Base-by-base conservation (phyloP, 2,888 invertebrate genomes). In the Biston stratarius region DNA sequence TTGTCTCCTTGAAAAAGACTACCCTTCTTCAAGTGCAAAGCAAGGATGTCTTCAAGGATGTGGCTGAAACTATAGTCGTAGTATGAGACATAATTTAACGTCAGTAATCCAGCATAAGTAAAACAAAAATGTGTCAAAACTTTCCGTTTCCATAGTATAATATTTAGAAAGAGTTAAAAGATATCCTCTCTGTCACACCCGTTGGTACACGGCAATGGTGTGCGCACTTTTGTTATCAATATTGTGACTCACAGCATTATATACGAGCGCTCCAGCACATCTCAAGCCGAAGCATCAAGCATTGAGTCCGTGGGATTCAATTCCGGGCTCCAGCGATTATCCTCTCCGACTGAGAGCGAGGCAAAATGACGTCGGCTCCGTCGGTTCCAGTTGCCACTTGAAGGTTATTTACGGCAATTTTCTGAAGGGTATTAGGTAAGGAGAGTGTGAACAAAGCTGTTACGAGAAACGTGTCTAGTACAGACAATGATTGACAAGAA, bases 351-450 rank as follows among this genome's bases (percentile, higher is more conserved):
- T 65, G 69, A 80, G 73, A 69, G 75, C 73, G 72, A 73, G 74
- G 69, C 78, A 79, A 83, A 84, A 84, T 80, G 84, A 81, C 83
- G 76, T 76, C 69, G 69, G 66, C 71, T 69, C 56, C 63, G 67
- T 64, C 66, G 64, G 51, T 69, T 70, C 67, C 77, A 76, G 76
- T 76, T 76, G 73, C 80, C 80, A 83, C 81, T 85, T 82, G 83
- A 81, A 80, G 82, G 83, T 77, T 81, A 81, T 84, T 85, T 84
- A 83, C 82, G 70, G 78, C 81, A 82, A 83, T 86, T 86, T 84
- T 75, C 78, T 74, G 74, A 42, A 49, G 55, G 34, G 57, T 56
- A n/a, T 56, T 64, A 63, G 66, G 10, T 5, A 7, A 15, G 63
- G 67, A 61, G 67, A n/a, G 48, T 7, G 5, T 47, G 45, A 51